phyloP scores from a whole-genome alignment of 2,888 invertebrate genomes.

The Drosophila neonasuta region DNA sequence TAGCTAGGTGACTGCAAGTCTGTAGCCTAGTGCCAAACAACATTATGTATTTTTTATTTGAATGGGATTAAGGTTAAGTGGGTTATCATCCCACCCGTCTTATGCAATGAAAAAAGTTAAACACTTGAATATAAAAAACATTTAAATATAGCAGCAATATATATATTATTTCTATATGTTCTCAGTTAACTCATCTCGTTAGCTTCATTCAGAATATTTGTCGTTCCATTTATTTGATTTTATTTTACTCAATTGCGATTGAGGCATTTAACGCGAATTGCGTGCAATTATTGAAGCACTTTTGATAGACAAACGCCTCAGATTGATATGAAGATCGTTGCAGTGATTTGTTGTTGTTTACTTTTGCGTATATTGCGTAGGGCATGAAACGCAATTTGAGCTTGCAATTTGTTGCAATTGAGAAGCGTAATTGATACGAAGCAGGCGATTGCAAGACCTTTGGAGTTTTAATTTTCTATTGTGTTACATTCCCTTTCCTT shows the following conservation, averaged over 20 bases:
- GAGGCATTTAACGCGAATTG: conserved; percentile 62
- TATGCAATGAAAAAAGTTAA: conserved; percentile 30
- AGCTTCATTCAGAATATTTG: conserved; percentile 35
- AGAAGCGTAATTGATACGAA: conserved; percentile 54
- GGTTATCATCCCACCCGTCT: conserved; percentile 49
- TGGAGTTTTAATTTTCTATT: conserved; percentile 19
- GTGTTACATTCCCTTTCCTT: neutral
- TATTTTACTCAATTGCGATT: conserved; percentile 47
- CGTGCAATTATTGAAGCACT: conserved; percentile 51
- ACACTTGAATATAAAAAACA: conserved; percentile 1
- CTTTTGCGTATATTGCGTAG: conserved; percentile 60
- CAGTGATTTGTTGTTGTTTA: conserved; percentile 51
- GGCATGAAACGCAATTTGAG: conserved; percentile 45
- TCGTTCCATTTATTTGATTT: conserved; percentile 39
- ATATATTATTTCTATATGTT: neutral
- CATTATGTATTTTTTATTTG: conserved; percentile 20
- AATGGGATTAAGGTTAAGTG: conserved; percentile 34
- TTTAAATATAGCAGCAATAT: conserved; percentile 13
- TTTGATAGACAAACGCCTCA: conserved; percentile 47
- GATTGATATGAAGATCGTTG: conserved; percentile 28
- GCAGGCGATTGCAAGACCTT: conserved; percentile 24
- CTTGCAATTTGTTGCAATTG: conserved; percentile 50
- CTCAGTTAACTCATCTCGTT: conserved; percentile 6
- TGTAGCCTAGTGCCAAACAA: conserved; percentile 12
- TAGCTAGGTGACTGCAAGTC: conserved; percentile 10